phyloP scores from a whole-genome alignment of 1,140 invertebrate genomes.

The Geopemphigus sp. region DNA sequence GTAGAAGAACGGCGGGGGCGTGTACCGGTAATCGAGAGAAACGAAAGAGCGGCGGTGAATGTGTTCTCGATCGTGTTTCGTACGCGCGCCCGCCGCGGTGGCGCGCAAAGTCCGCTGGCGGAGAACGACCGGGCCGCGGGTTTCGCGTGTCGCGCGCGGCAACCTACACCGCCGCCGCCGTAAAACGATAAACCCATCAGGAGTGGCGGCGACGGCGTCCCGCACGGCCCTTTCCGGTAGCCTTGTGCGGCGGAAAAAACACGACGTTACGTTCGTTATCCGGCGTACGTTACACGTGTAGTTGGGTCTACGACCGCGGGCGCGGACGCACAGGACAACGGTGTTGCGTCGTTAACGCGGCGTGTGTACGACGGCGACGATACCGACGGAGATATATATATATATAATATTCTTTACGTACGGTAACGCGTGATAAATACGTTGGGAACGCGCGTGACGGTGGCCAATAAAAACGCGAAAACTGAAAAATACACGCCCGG shows the following conservation, averaged over 20 bases:
- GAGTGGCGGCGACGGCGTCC: slow-evolving; percentile 20
- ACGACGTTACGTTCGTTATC: neutral
- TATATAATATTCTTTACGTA: neutral
- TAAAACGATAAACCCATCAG: slow-evolving; percentile 41
- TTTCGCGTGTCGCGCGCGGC: slow-evolving; percentile 6
- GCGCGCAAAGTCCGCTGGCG: too few relatives aligned
- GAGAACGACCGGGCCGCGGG: neutral
- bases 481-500: neutral
- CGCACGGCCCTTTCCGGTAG: slow-evolving; percentile 47
- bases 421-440: neutral
- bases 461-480: slow-evolving; percentile 12
- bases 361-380: neutral
- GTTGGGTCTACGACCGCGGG: too few relatives aligned
- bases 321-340: too few relatives aligned
- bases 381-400: too few relatives aligned
- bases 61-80: too few relatives aligned
- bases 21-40: too few relatives aligned
- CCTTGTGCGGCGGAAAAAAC: slow-evolving; percentile 25
- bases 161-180: neutral
- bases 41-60: too few relatives aligned
- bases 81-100: too few relatives aligned
- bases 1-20: too few relatives aligned
- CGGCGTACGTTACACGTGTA: slow-evolving; percentile 38
- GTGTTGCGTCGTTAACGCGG: neutral
- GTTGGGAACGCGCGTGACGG: slow-evolving; percentile 19